These are phyloP conservation scores for Acholoe squamosa DNA, from an alignment of 2,888 invertebrate genomes.

Conservation along the genomic window DNA sequence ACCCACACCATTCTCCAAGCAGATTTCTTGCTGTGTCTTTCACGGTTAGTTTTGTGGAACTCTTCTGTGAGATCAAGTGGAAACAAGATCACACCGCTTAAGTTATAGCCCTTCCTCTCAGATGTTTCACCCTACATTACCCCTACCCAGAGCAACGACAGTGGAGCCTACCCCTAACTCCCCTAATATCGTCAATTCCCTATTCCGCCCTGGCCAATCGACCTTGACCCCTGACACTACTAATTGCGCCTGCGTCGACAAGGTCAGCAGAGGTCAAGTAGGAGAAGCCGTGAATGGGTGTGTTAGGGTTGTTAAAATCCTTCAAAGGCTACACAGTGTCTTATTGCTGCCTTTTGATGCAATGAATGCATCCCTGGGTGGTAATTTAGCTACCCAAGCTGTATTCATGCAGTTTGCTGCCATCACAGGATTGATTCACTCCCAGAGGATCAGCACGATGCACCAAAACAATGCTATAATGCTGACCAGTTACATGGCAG, in stretches of 20 bases:
- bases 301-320: no score
- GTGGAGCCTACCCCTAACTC: background rate
- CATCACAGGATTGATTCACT: no score
- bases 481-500: no score
- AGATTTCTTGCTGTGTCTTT: background rate
- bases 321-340: no score
- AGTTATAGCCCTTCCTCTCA: background rate
- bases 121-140: background rate
- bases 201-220: conserved; percentile 32
- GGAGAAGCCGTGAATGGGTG: background rate
- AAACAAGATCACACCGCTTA: background rate
- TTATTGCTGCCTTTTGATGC: no score
- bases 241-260: conserved; percentile 37
- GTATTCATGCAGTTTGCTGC: no score
- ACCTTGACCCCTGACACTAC: conserved; percentile 34
- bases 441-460: no score
- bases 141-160: background rate
- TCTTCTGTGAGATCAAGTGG: background rate
- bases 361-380: no score
- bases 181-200: background rate
- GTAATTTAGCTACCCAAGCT: no score
- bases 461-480: no score
- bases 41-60: background rate
- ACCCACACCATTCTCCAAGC: conserved; percentile 45
- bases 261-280: conserved; percentile 37